Evolutionary conservation across 2,797 vertebrate genomes (phyloP).

Genomic region (Glossophaga mutica): DNA sequence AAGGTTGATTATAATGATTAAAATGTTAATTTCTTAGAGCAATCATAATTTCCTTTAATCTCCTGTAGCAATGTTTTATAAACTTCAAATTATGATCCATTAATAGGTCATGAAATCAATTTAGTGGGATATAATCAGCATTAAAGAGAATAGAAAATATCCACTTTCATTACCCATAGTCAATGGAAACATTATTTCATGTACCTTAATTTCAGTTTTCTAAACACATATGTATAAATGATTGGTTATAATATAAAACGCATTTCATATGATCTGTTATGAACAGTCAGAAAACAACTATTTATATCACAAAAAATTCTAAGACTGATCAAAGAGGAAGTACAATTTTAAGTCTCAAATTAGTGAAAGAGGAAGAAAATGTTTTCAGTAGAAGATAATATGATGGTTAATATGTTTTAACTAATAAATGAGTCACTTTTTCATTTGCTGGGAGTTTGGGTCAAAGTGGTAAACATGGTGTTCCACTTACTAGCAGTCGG

Average conservation of each 20-base stretch:
- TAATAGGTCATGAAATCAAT: conserved; percentile 57
- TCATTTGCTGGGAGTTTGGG: neutral
- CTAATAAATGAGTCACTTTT: neutral
- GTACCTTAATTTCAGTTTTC: conserved; percentile 20
- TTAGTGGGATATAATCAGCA: conserved; percentile 45
- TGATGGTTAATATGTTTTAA: neutral
- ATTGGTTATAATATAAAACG: neutral
- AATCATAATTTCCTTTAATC: conserved; percentile 66
- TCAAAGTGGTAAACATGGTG: neutral
- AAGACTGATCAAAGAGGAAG: neutral
- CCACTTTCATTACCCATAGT: conserved; percentile 4
- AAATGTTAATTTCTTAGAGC: conserved; percentile 64
- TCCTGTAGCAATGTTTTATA: conserved; percentile 15
- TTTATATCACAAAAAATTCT: neutral
- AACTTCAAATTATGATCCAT: conserved; percentile 46
- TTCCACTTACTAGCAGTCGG: neutral
- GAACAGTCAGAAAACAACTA: neutral
- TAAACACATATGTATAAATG: neutral
- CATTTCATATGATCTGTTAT: neutral
- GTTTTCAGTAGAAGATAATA: neutral
- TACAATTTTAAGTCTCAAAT: neutral
- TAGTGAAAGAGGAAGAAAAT: conserved; percentile 11
- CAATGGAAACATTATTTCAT: conserved; percentile 18
- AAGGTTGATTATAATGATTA: conserved; percentile 63
- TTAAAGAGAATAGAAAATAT: conserved; percentile 45